Evolutionary conservation across 2,797 vertebrate genomes (phyloP), one percentile per base, ranked within the genome.

Genomic region (Luscinia luscinia): DNA sequence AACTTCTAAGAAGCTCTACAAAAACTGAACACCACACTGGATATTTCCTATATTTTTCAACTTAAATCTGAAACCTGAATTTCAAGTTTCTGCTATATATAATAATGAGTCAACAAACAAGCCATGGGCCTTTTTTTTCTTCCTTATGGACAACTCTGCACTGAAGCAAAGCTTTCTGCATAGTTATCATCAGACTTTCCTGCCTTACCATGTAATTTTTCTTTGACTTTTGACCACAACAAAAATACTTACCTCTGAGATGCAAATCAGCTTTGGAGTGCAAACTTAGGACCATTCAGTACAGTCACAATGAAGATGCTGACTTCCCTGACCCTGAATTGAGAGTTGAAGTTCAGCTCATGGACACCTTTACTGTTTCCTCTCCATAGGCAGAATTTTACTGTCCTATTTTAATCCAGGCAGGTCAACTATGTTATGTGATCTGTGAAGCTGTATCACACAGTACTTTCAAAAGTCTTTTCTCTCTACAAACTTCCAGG

Each of bases 241-340:
- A 85, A 93, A 90, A 89, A 75, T 21, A 81, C 45, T 67, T 51
- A 70, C n/a, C 40, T 93, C 68, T 85, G 76, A 90, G 49, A 82
- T 79, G 68, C 32, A 90, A 92, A 87, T 82, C 34, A 92, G 26
- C 21, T 79, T 46, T 67, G 67, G 49, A 86, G 58, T 64, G n/a
- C 58, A 77, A 70, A 54, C 61, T 54, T 36, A 78, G 41, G 73
- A 68, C 38, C 67, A 55, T 17, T 23, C 8, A 58, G 40, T 58
- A 68, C 34, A 81, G 62, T 58, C 77, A 76, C 12, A 66, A 34
- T 8, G 52, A 87, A 82, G 48, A 34, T 66, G 48, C 43, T 87
- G 81, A 77, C 34, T 80, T 12, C 45, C 48, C 63, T 69, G 55
- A 79, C 59, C 67, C 51, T 27, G 40, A 79, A 73, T 2, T 52